phyloP scores from a whole-genome alignment of 2,797 vertebrate genomes.

The Chrysocyon brachyurus region DNA sequence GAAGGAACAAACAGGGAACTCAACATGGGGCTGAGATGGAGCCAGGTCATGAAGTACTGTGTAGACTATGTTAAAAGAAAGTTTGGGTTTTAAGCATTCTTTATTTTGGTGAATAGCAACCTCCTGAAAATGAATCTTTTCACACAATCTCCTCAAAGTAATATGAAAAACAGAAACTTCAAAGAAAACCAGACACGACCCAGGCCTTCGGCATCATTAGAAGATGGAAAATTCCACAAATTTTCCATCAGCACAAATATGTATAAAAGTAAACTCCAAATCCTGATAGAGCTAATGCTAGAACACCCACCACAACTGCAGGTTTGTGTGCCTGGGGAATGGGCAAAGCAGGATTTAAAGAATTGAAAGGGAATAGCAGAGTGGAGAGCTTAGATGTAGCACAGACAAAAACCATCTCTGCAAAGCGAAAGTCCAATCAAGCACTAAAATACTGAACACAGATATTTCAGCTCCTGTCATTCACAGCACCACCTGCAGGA shows the following conservation, averaged over 20 bases:
- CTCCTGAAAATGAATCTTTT: neutral
- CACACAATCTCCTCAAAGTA: neutral
- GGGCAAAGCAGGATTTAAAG: neutral
- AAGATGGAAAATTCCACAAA: neutral
- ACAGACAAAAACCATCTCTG: neutral
- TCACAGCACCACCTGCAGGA: neutral
- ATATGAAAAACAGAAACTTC: neutral
- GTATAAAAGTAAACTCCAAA: neutral
- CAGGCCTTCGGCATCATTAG: neutral
- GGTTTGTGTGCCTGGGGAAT: neutral
- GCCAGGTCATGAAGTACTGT: neutral
- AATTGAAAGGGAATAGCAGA: neutral
- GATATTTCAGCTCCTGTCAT: neutral
- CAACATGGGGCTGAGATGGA: neutral
- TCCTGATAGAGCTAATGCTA: neutral
- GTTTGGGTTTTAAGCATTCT: neutral
- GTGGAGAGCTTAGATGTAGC: neutral
- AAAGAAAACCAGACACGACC: neutral
- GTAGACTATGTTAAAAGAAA: neutral
- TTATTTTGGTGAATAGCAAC: neutral
- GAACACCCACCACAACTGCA: accelerated
- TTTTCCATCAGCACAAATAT: neutral
- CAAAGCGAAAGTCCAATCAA: neutral
- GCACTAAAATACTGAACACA: neutral
- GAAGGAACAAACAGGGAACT: neutral